These are phyloP conservation scores for Eupristina koningsbergeri DNA, from an alignment of 1,140 invertebrate species.

Conservation along the genomic window DNA sequence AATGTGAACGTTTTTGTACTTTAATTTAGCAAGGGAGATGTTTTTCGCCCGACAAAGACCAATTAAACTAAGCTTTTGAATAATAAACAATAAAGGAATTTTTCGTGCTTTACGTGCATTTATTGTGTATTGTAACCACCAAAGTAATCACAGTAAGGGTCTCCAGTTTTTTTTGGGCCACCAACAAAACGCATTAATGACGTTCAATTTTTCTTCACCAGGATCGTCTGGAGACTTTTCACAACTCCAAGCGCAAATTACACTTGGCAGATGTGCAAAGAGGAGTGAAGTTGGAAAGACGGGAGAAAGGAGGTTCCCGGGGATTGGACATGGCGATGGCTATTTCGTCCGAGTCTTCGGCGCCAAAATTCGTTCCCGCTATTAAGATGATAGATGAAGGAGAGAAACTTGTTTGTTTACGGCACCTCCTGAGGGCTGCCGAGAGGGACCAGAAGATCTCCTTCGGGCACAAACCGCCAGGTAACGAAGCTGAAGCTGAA, in stretches of 20 bases:
- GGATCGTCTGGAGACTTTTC: not conserved
- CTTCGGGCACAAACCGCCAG: not conserved
- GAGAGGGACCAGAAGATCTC: no score
- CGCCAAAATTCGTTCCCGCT: slow-evolving; percentile 57
- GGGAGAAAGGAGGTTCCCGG: not conserved
- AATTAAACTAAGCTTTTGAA: not conserved
- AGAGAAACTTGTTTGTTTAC: slow-evolving; percentile 60
- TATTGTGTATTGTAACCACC: not conserved
- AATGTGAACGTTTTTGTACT: no score
- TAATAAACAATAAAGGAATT: not conserved
- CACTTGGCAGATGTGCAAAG: not conserved
- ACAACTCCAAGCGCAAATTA: slow-evolving; percentile 6
- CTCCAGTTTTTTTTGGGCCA: not conserved
- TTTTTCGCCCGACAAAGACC: no score
- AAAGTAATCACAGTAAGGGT: not conserved
- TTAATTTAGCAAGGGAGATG: no score
- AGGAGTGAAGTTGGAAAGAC: not conserved
- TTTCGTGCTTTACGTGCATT: no score
- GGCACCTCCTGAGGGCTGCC: not conserved
- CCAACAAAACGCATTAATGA: slow-evolving; percentile 2
- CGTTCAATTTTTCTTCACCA: slow-evolving; percentile 18
- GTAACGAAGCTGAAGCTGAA: not conserved
- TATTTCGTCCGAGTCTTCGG: slow-evolving; percentile 30
- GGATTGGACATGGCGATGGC: slow-evolving; percentile 41
- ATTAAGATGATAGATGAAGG: slow-evolving; percentile 62